Evolutionary conservation across 2,113 vertebrate genomes (phyloP).

Genomic region (Platysteira castanea): DNA sequence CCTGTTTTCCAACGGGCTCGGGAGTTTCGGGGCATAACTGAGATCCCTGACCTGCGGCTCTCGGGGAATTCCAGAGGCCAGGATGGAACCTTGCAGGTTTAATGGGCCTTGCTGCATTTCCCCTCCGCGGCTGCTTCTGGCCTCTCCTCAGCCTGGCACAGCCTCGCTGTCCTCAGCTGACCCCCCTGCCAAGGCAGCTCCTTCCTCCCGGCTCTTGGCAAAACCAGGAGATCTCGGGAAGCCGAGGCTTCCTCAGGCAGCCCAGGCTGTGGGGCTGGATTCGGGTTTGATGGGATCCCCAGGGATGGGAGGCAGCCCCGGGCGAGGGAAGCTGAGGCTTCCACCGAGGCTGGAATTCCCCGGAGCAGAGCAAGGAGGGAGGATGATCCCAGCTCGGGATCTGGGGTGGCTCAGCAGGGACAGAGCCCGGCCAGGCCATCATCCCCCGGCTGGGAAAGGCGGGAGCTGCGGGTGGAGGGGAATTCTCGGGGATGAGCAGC

Average conservation of each 20-base stretch:
- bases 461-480: not conserved
- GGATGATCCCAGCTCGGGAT: not conserved
- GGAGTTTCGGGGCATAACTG: not conserved
- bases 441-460: not conserved
- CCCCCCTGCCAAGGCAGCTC: not conserved
- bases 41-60: not conserved
- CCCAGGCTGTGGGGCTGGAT: not conserved
- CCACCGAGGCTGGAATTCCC: not conserved
- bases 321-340: not conserved
- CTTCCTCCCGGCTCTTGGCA: not conserved
- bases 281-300: not conserved
- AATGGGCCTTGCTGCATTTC: not conserved
- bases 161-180: not conserved
- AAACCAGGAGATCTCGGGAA: not conserved
- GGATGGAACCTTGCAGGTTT: not conserved
- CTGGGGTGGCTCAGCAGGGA: not conserved
- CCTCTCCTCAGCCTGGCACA: not conserved
- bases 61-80: not conserved
- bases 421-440: not conserved
- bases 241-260: not conserved
- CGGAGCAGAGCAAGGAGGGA: not conserved
- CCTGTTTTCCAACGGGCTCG: rapidly evolving
- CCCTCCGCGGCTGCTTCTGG: not conserved
- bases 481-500: not conserved
- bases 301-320: not conserved